A percentile compares a stretch with the other conserved stretches of the same genome.
phyloP scores from a whole-genome alignment of 2,113 vertebrate species.

The Halichoeres trimaculatus region DNA sequence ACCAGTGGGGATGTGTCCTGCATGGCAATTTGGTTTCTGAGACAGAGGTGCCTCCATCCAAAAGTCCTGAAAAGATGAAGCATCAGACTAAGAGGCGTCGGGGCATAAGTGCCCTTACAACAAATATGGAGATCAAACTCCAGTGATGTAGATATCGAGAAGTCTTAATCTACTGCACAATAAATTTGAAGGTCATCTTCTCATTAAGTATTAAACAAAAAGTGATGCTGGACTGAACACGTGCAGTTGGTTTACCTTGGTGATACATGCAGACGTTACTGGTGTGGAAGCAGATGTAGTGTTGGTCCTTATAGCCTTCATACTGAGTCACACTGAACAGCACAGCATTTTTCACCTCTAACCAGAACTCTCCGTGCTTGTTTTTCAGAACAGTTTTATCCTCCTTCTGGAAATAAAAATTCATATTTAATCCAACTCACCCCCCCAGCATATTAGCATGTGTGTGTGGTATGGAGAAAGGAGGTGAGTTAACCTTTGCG shows the following conservation, averaged over 20 bases:
- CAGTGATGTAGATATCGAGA: no score
- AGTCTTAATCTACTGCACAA: not conserved
- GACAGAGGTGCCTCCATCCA: conserved; percentile 84
- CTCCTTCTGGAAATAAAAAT: conserved; percentile 80
- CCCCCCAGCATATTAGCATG: not conserved
- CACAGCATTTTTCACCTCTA: conserved; percentile 90
- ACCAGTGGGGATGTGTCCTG: conserved; percentile 90
- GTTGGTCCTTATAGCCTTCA: conserved; percentile 94
- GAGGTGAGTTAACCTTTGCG: conserved; percentile 84
- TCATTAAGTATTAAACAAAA: not conserved
- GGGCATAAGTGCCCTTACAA: no score
- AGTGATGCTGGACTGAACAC: not conserved
- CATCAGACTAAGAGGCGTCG: not conserved
- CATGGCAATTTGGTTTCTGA: conserved; percentile 89
- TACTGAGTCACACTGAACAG: conserved; percentile 93
- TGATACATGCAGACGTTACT: conserved; percentile 91
- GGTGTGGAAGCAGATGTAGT: conserved; percentile 94
- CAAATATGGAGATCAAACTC: no score
- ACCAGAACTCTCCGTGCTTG: conserved; percentile 95
- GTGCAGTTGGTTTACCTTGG: conserved; percentile 85
- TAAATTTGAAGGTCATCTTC: not conserved
- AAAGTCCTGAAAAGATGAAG: conserved; percentile 78
- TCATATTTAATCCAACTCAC: not conserved
- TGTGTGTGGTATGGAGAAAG: not conserved
- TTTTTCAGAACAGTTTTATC: conserved; percentile 85